Base-by-base conservation (phyloP, 2,888 invertebrate species). In the Andrena hattorfiana region DNA sequence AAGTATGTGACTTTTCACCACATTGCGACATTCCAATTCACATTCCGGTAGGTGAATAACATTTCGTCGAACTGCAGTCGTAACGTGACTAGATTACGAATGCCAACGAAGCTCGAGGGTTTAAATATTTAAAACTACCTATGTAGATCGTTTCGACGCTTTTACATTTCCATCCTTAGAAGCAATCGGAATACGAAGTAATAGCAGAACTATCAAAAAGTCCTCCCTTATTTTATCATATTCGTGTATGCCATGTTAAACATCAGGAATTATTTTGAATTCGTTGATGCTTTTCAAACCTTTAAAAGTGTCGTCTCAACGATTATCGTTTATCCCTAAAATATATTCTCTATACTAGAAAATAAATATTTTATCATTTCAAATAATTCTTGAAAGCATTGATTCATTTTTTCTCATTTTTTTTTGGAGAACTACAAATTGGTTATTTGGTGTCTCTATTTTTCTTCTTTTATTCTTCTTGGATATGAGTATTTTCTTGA, bases 1-100 rank as follows among this genome's bases (percentile, higher is more conserved):
- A 42, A 42, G 42, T 42, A 42, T 42, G 56, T 56, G 23, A 56
- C 23, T 56, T 56, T 56, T 56, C 23, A 13, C 56, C 56, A 56
- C 56, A 56, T 56, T 26, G 56, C 56, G 56, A 26, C 56, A 56
- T 56, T 56, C 56, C 56, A 56, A 56, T 56, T 56, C 42, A 26
- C 56, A 56, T 56, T 26, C 56, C 10, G 10, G 56, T 4, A 56
- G 56, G 10, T 26, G 56, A 56, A 56, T 56, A 56, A 56, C 56
- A 26, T 56, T 56, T 26, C 56, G 56, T 56, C 56, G 56, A 56
- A 56, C 23, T 56, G 56, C 56, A 56, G 56, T 56, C 10, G 56
- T 56, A 56, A 56, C 56, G 56, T 56, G 56, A 56, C 56, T 56
- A 23, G 56, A 56, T 56, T 56, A 26, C 56, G 23, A 56, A 26